Base-by-base conservation (phyloP, 2,797 vertebrate genomes). In the Sarcoramphus papa region DNA sequence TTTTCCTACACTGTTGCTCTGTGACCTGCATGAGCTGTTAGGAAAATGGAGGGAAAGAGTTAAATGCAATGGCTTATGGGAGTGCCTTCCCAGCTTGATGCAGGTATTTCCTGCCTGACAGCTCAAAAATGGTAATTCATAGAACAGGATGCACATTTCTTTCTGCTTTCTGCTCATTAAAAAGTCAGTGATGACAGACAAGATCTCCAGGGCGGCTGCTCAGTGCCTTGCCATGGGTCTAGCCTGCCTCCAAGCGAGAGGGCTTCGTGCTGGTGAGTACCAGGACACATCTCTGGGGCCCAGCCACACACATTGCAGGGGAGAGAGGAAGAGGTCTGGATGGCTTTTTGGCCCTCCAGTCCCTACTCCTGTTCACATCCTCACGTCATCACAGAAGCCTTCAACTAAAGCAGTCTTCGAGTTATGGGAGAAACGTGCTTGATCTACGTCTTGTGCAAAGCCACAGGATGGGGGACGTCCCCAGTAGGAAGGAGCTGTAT, bases 381-480 rank as follows among this genome's bases (percentile, higher is more conserved):
- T 56, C 19, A 3, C 4, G 1, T 41, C 40, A 31, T 48, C 33
- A 53, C 25, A 56, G 37, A 79, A 79, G 12, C 20, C 37, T 77
- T 73, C 12, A 37, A 16, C 27, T 78, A 22, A 79, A 85, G 25
- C 31, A 74, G 14, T 53, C 62, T 88, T 92, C 0, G 1, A 14
- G 14, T 74, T 92, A 18, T 1, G 1, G 51, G 65, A 64, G 45
- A 80, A 90, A 65, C 4, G 2, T 28, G n/a, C 56, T 50, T 50
- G n/a, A 28, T 37, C 45, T 72, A 14, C 0, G 0, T 17, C 40
- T 60, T 0, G 0, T 53, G 59, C 11, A 41, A 1, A 69, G 50
- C 31, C 72, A 56, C 8, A 17, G 30, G 25, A 13, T 24, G 28
- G n/a, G 24, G 12, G 28, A 80, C 3, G 1, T 6, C 14, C 27